A percentile compares a stretch with the other conserved stretches of the same genome.
These are phyloP conservation scores for Orchesella flavescens DNA, from an alignment of 2,888 invertebrate genomes.

Conservation along the genomic window DNA sequence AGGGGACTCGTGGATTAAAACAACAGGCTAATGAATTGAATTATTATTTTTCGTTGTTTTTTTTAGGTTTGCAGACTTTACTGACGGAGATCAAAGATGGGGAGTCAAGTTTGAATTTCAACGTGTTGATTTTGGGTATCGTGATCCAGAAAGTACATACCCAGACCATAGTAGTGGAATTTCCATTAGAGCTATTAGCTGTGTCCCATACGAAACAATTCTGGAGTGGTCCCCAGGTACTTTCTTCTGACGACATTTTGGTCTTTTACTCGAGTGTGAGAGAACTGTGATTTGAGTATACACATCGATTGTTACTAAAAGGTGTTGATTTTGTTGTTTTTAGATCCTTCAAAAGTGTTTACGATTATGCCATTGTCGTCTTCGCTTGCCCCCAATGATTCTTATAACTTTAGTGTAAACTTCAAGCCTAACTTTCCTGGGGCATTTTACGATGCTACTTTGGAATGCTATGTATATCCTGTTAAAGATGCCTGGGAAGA, in stretches of 20 bases:
- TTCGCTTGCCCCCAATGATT: slow-evolving; percentile 32
- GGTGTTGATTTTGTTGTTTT: slow-evolving; percentile 1
- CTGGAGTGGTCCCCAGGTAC: slow-evolving; percentile 68
- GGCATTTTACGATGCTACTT: slow-evolving; percentile 63
- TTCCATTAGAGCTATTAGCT: slow-evolving; percentile 48
- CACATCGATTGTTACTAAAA: no score
- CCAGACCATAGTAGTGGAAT: slow-evolving; percentile 22
- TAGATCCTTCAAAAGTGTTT: slow-evolving; percentile 65
- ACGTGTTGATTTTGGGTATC: slow-evolving; percentile 63
- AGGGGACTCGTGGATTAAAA: background rate
- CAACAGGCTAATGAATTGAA: background rate
- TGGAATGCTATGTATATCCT: slow-evolving; percentile 68
- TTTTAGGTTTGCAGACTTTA: slow-evolving; percentile 59
- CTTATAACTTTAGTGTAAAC: slow-evolving; percentile 39
- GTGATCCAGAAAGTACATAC: slow-evolving; percentile 33
- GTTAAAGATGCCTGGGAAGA: slow-evolving; percentile 45
- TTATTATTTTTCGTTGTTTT: background rate
- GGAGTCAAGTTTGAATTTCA: slow-evolving; percentile 61
- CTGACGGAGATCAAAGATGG: slow-evolving; percentile 48
- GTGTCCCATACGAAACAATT: slow-evolving; percentile 63
- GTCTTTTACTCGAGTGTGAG: no score
- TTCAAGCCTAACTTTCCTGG: slow-evolving; percentile 66
- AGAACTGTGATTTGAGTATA: no score
- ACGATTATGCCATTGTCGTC: slow-evolving; percentile 37
- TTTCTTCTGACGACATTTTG: no score